Evolutionary conservation across 2,888 invertebrate species (phyloP), one percentile per base, ranked within the genome.

Genomic region (Cantharis rustica): DNA sequence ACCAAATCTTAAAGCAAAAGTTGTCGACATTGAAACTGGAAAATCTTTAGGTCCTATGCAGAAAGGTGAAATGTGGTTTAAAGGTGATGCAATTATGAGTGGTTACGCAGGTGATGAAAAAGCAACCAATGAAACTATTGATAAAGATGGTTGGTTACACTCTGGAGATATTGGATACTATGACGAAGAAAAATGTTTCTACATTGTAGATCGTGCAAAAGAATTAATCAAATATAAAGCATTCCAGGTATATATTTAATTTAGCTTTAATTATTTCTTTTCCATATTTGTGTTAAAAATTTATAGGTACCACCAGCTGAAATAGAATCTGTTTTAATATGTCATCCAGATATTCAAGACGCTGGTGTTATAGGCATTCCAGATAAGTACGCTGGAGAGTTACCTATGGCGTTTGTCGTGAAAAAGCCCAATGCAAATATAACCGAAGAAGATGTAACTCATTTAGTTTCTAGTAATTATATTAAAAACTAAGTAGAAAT

Each of bases 341-440:
- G 89, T 16, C 91, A 91, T 85, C 89, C 90, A 1, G 87, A 86
- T 3, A 88, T 93, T 16, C 85, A 87, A 73, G 93, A 93, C 82
- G 90, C 89, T 10, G 92, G 91, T 5, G 93, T 93, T 10, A 88
- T 92, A 79, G 93, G 92, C 16, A 87, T 92, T 80, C 93, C 94
- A 0, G 91, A 96, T 86, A 93, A 93, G 83, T 86, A 85, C 69
- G 92, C 93, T 61, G 96, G 96, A 10, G 95, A 95, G 86, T 88
- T 95, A 71, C 95, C 96, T 4, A 82, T 92, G 79, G 96, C 95
- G 0, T 95, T 94, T 87, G 90, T 96, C 10, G 95, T 95, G 3
- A 90, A 89, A 74, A 92, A 92, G 84, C 88, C 90, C 0, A 88
- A 88, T 80, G 86, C 87, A 0, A 83, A 86, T 4, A 84, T 93